phyloP scores from a whole-genome alignment of 2,888 invertebrate species.

The Heliconius erato region DNA sequence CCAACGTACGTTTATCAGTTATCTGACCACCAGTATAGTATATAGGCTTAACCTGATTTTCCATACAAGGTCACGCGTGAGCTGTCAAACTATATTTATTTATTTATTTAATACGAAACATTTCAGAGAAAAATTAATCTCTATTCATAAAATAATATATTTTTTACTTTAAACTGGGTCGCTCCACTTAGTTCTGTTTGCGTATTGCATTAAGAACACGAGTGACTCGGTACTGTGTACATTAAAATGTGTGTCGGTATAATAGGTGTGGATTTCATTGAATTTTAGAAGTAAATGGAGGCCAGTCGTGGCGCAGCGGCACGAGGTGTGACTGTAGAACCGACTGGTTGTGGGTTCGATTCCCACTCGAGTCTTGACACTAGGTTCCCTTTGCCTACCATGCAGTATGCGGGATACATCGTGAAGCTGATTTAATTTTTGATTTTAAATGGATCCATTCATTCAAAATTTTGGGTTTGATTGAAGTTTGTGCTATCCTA shows the following conservation, averaged over 20 bases:
- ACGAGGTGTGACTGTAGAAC: too few species aligned
- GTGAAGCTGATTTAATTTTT: too few species aligned
- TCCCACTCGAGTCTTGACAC: too few species aligned
- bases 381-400: too few species aligned
- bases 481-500: not conserved
- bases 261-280: constrained; percentile 32
- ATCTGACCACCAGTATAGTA: not conserved
- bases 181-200: constrained; percentile 30
- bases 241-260: constrained; percentile 29
- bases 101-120: constrained; percentile 12
- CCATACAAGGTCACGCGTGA: constrained; percentile 11
- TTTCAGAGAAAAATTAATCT: constrained; percentile 1
- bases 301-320: too few species aligned
- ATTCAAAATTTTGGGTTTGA: not conserved
- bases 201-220: constrained; percentile 22
- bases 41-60: constrained; percentile 11
- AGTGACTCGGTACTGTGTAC: constrained; percentile 16
- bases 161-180: constrained; percentile 19
- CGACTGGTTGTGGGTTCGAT: too few species aligned
- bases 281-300: not conserved
- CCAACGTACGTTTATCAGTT: not conserved
- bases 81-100: constrained; percentile 12
- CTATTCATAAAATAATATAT: constrained; percentile 20
- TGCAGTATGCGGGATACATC: too few species aligned
- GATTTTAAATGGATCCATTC: not conserved